These are phyloP conservation scores for Drosophila formosana DNA, from an alignment of 2,888 invertebrate species.

Conservation along the genomic window DNA sequence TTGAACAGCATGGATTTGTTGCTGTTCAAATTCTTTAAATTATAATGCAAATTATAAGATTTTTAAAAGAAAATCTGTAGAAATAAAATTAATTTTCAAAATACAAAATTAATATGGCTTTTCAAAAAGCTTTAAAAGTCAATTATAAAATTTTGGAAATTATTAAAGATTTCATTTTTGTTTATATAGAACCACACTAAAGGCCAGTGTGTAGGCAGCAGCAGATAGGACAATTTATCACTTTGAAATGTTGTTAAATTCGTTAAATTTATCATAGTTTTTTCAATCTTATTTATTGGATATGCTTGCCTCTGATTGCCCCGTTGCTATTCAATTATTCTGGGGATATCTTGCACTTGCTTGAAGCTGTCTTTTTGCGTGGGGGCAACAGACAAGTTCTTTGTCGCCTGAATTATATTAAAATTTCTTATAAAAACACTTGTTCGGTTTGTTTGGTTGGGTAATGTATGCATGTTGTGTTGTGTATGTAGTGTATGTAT, in stretches of 20 bases:
- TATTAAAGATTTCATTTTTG: slow-evolving; percentile 17
- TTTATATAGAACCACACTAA: slow-evolving; percentile 29
- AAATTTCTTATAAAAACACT: slow-evolving; percentile 62
- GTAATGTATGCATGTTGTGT: slow-evolving; percentile 22
- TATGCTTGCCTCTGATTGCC: slow-evolving; percentile 36
- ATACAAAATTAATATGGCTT: slow-evolving; percentile 70
- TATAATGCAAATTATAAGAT: slow-evolving; percentile 15
- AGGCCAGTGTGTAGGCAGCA: slow-evolving; percentile 54
- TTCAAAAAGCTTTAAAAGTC: slow-evolving; percentile 79
- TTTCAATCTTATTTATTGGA: slow-evolving; percentile 28
- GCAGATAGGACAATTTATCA: slow-evolving; percentile 18
- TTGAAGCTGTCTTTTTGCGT: not conserved
- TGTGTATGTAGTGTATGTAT: slow-evolving; percentile 33
- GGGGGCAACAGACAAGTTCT: slow-evolving; percentile 26
- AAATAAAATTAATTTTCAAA: slow-evolving; percentile 38
- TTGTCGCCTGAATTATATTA: slow-evolving; percentile 41
- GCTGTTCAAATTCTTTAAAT: slow-evolving; percentile 31
- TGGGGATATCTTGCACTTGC: not conserved
- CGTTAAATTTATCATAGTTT: slow-evolving; percentile 55
- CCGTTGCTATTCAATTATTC: not conserved
- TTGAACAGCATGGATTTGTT: slow-evolving; percentile 26
- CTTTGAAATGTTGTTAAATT: slow-evolving; percentile 63
- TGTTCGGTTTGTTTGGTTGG: slow-evolving; percentile 29
- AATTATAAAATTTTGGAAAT: slow-evolving; percentile 45
- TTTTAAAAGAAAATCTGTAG: slow-evolving; percentile 23